Evolutionary conservation across 2,888 invertebrate genomes (phyloP), one percentile per base, ranked within the genome.

Genomic region (Chrysodeixis includens): DNA sequence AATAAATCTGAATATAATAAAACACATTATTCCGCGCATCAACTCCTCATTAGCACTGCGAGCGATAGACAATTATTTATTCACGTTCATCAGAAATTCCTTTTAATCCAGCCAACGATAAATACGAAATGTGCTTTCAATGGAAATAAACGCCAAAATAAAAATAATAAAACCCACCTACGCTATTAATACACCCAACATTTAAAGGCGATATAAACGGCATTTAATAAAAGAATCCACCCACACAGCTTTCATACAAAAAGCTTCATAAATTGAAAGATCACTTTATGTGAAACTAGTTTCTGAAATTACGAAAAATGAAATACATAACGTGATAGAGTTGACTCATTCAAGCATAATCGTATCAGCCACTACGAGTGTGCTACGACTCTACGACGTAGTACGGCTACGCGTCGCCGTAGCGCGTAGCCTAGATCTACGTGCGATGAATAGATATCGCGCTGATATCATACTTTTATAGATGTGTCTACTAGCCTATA

Each of bases 351-450:
- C 46, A 20, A 12, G 56, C 26, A 8, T 22, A 46, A 46, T 57
- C 44, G 56, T 30, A 44, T 51, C 44, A 54, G 16, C 40, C n/a
- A 49, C 59, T 75, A 70, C 35, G 62, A 57, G 32, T 22, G n/a
- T 44, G 32, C 46, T 51, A 30, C 49, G 22, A 16, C 54, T 73
- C 76, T 78, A 76, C 74, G 69, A 0, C 76, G 81, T 79, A 81
- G 74, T 63, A 76, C 26, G 51, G 51, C 73, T 81, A 78, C 78
- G 73, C 30, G 18, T 12, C 26, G 9, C 30, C 60, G 78, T 71
- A 69, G 63, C 69, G 52, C 59, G 64, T 71, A 64, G 66, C 64
- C 44, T 46, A 51, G 18, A 18, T 8, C 58, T 63, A 64, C 68
- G 68, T 65, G 76, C 68, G 76, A 66, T 59, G 62, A 78, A 59